Evolutionary conservation across 1,140 invertebrate genomes (phyloP).

Genomic region (Drosophila littoralis): DNA sequence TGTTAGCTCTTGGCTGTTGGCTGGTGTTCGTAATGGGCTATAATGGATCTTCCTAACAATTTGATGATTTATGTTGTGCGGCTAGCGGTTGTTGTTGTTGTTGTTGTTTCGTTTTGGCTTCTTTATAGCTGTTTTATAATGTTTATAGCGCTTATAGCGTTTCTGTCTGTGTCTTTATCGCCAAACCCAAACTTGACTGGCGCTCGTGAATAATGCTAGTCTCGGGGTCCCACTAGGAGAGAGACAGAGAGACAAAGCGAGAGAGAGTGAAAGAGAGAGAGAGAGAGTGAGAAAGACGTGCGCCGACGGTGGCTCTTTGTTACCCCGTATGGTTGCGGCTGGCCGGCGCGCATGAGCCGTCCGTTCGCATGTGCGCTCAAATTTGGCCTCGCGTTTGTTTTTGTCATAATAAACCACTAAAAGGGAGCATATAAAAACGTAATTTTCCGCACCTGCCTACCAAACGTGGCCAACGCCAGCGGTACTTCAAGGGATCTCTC

Average conservation of each 20-base stretch:
- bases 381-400: constrained; percentile 69
- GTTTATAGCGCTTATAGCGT: constrained; percentile 66
- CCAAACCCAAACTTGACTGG: constrained; percentile 50
- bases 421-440: constrained; percentile 79
- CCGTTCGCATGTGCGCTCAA: constrained; percentile 42
- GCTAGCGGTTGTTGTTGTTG: constrained; percentile 71
- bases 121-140: constrained; percentile 73
- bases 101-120: constrained; percentile 57
- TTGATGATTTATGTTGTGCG: constrained; percentile 83
- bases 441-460: constrained; percentile 82
- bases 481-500: constrained; percentile 70
- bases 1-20: constrained; percentile 44
- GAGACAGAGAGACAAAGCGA: background rate
- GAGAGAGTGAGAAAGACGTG: constrained; percentile 22
- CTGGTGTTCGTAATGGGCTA: constrained; percentile 77
- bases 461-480: constrained; percentile 58
- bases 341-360: constrained; percentile 68
- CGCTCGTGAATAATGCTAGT: constrained; percentile 44
- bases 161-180: constrained; percentile 71
- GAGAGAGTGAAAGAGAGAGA: background rate
- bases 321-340: background rate
- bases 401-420: constrained; percentile 82
- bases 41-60: constrained; percentile 84
- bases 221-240: background rate
- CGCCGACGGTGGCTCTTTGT: constrained; percentile 24